A percentile compares a stretch with the other conserved stretches of the same genome.
These are phyloP conservation scores for Nasua narica DNA, from an alignment of 2,797 vertebrate species.

Conservation along the genomic window DNA sequence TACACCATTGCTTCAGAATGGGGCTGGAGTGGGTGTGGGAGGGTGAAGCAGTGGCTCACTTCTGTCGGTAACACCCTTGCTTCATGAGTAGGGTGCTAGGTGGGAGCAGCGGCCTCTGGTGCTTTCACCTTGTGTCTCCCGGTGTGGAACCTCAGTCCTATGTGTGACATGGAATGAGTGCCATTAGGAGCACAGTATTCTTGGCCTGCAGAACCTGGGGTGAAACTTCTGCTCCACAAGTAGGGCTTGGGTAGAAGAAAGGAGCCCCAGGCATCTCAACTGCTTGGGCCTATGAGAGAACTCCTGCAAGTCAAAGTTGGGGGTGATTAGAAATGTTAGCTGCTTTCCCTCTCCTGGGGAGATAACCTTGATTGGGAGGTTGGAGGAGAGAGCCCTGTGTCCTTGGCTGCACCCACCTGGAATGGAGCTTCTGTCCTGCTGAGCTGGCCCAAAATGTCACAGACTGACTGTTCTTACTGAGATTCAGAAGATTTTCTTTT, in stretches of 20 bases:
- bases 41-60: background rate
- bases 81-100: background rate
- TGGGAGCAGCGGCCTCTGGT: background rate
- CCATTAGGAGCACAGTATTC: background rate
- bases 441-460: background rate
- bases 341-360: background rate
- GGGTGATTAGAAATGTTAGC: background rate
- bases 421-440: constrained; percentile 4
- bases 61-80: background rate
- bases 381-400: background rate
- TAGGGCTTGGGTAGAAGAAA: background rate
- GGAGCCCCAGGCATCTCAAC: background rate
- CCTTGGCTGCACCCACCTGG: background rate
- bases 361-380: background rate
- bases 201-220: background rate
- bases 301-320: background rate
- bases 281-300: background rate
- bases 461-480: background rate
- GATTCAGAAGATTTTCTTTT: background rate
- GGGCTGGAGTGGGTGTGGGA: background rate
- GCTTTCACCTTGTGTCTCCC: background rate
- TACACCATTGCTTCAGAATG: background rate
- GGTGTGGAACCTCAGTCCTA: background rate
- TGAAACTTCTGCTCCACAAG: background rate
- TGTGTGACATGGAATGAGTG: background rate